Conservation (phyloP, 2,888 invertebrate genomes). For the Allophyes oxyacanthae region DNA sequence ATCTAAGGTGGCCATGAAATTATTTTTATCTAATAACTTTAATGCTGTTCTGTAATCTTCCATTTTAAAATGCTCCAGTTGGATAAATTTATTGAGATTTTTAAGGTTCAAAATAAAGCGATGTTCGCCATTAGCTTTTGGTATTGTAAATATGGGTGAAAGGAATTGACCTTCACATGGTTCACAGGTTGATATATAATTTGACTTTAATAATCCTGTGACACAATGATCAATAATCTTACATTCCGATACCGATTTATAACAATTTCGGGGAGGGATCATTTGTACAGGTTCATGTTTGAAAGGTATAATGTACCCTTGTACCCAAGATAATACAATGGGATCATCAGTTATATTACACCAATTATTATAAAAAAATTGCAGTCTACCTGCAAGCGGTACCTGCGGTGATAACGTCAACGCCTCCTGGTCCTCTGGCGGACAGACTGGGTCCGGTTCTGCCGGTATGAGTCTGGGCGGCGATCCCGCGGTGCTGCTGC, state of each 20-base stretch:
- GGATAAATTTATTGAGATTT: conserved; percentile 8
- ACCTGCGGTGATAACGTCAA: too few relatives aligned
- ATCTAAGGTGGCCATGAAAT: conserved; percentile 11
- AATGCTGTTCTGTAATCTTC: conserved; percentile 15
- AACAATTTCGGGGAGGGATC: too few relatives aligned
- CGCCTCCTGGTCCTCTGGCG: too few relatives aligned
- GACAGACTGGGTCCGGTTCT: too few relatives aligned
- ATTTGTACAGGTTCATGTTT: too few relatives aligned
- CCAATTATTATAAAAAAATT: too few relatives aligned
- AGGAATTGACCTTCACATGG: conserved; percentile 4
- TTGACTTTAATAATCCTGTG: background rate
- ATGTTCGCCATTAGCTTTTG: conserved; percentile 8
- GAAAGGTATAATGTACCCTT: too few relatives aligned
- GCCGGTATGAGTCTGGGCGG: background rate
- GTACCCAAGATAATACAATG: too few relatives aligned
- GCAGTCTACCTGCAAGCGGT: too few relatives aligned
- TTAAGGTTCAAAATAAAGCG: conserved; percentile 18
- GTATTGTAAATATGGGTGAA: conserved; percentile 10
- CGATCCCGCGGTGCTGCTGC: background rate
- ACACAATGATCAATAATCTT: conserved; percentile 10
- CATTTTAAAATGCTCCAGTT: conserved; percentile 13
- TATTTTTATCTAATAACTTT: conserved; percentile 7
- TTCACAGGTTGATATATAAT: conserved; percentile 4
- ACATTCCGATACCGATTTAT: too few relatives aligned
- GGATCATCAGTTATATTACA: too few relatives aligned